Evolutionary conservation across 2,888 invertebrate genomes (phyloP), one percentile per base, ranked within the genome.

Genomic region (Eumacrocentrus americanus): DNA sequence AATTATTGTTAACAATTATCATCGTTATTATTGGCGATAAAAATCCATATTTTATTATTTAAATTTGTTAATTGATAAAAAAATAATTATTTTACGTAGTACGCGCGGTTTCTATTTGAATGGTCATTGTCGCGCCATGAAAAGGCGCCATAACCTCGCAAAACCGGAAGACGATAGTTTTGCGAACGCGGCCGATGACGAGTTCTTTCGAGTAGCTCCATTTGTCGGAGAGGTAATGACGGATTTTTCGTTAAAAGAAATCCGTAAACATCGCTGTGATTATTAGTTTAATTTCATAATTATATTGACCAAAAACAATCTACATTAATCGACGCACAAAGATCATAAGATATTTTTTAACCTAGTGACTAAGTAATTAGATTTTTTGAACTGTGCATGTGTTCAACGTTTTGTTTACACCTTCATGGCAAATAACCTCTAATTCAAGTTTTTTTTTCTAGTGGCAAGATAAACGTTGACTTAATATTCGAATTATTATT

Each of bases 171-270:
- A 6, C 16, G 60, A 63, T 70, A 25, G 57, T 35, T 73, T 75
- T 72, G 34, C 58, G 70, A 75, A 74, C 65, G 14, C 48, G 29
- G 16, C 54, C 63, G 48, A 42, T 40, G 40, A 2, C 11, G 51
- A 61, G 62, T 65, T 72, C 71, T 71, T 73, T 73, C 63, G 60
- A 67, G 69, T 64, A 66, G 62, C 64, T 67, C 67, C 66, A 67
- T 66, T 64, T 61, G 60, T 69, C 66, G 66, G 69, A 68, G 66
- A 77, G 77, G 74, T 77, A 77, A 69, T 59, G 64, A 34, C 20
- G 61, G 56, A 65, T 68, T 66, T 64, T 65, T 64, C 18, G 51
- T 37, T 58, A 5, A 58, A 65, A 57, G 34, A 61, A 73, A 78
- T 78, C 77, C 58, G 22, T 50, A 55, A 70, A 70, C 77, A 78